Conservation (phyloP, 2,113 vertebrate genomes). For the Thamnaconus septentrionalis region DNA sequence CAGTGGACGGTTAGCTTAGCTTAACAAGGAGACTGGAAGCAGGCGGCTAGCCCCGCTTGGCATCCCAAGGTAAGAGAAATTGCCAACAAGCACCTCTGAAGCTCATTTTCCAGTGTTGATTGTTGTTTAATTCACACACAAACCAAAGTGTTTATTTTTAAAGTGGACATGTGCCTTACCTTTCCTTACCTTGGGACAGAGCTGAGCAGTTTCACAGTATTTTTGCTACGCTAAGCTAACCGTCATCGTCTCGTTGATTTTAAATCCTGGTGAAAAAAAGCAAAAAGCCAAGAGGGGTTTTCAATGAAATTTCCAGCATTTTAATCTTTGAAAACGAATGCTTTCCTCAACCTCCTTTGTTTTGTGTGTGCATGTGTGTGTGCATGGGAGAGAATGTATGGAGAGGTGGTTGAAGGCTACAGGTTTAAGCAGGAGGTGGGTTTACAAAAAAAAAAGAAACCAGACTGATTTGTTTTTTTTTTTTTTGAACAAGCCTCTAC, state of each 20-base stretch:
- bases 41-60: background rate
- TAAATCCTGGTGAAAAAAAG: background rate
- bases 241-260: background rate
- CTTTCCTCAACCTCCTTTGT: constrained; percentile 26
- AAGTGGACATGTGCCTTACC: background rate
- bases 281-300: constrained; percentile 1
- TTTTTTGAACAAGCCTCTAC: constrained; percentile 41
- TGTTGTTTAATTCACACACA: background rate
- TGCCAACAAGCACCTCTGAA: background rate
- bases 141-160: constrained; percentile 14
- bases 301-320: constrained; percentile 20
- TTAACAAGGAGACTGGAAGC: constrained; percentile 2
- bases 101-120: background rate
- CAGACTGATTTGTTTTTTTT: constrained; percentile 35
- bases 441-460: constrained; percentile 47
- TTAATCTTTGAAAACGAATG: background rate
- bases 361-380: constrained; percentile 6
- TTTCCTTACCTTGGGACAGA: background rate
- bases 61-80: background rate
- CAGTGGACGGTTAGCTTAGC: background rate
- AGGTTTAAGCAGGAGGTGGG: constrained; percentile 21
- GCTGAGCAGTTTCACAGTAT: background rate
- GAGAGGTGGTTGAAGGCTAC: constrained; percentile 20
- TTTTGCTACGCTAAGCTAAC: constrained; percentile 1
- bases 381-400: background rate